Base-by-base conservation (phyloP, 2,797 vertebrate species). In the Poeciliopsis gracilis region DNA sequence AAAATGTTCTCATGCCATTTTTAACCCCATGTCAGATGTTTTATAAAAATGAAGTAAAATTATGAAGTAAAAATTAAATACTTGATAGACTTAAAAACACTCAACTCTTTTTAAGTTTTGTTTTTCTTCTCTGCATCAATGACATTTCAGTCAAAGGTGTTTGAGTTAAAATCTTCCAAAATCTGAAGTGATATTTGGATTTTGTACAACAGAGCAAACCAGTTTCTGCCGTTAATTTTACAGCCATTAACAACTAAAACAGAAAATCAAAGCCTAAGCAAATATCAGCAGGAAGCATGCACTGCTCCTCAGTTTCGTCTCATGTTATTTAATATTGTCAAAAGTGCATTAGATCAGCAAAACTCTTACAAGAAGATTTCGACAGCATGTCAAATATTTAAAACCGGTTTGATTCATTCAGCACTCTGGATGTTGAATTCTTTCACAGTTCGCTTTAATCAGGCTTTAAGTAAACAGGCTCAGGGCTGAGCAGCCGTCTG, bases 391-490 rank as follows among this genome's bases (percentile, higher is more conserved):
- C 80, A 87, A 78, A 85, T 82, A 76, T 82, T 81, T 67, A 16
- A 67, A 72, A 77, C 71, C 82, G 82, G 77, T 72, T 72, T 89
- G 90, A 90, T 87, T 92, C 85, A 84, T 55, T 47, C 80, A 81
- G 69, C 47, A 2, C 86, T 76, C 66, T 77, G 74, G 70, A 82
- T 75, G 82, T 43, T 80, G 80, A 88, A 86, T 92, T 86, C 77
- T 77, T 92, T 92, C 85, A 85, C 78, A 74, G 87, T 72, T 75
- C 76, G 75, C 79, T 87, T 87, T 89, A 89, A 91, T 91, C 86
- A 90, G 79, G 86, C 86, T 90, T 91, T 28, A 85, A 87, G 87
- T 93, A 93, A 94, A 94, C 91, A 93, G 87, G 89, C 90, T 86
- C 59, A 33, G 87, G 82, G 75, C 85, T 79, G 81, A 78, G 84